These are phyloP conservation scores for Telmatherina bonti DNA, from an alignment of 2,797 vertebrate species.

Conservation along the genomic window DNA sequence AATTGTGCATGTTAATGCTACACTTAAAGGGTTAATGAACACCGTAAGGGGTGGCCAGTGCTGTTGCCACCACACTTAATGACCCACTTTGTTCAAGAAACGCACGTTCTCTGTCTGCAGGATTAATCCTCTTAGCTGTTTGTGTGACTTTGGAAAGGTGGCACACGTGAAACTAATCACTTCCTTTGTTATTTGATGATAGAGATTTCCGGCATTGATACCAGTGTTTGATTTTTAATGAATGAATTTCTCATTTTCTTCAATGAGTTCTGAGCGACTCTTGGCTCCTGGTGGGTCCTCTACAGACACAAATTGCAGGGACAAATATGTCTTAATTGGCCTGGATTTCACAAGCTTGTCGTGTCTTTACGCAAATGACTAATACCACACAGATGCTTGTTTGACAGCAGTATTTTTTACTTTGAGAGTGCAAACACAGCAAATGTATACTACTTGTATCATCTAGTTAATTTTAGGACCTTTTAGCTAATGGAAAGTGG, in stretches of 20 bases:
- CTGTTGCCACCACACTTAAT: conserved; percentile 16
- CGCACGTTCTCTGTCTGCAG: conserved; percentile 28
- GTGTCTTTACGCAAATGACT: conserved; percentile 14
- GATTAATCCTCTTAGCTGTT: conserved; percentile 76
- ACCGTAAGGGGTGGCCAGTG: neutral
- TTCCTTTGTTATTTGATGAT: conserved; percentile 21
- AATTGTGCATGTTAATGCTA: neutral
- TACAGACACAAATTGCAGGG: neutral
- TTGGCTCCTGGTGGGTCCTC: neutral
- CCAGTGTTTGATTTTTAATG: conserved; percentile 1
- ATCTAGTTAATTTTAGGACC: conserved; percentile 45
- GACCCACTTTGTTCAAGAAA: conserved; percentile 44
- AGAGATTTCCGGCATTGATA: neutral
- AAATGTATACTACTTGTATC: conserved; percentile 10
- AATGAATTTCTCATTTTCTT: conserved; percentile 12
- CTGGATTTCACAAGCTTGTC: neutral
- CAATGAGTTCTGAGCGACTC: conserved; percentile 1
- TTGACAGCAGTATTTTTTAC: conserved; percentile 16
- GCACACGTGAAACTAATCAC: conserved; percentile 23
- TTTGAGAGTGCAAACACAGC: conserved; percentile 1
- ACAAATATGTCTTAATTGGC: neutral
- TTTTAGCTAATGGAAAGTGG: conserved; percentile 56
- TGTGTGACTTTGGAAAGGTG: conserved; percentile 39
- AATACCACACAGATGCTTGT: neutral
- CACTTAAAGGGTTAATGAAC: neutral